These are phyloP conservation scores for Agrochola macilenta DNA, from an alignment of 2,888 invertebrate species.

Conservation along the genomic window DNA sequence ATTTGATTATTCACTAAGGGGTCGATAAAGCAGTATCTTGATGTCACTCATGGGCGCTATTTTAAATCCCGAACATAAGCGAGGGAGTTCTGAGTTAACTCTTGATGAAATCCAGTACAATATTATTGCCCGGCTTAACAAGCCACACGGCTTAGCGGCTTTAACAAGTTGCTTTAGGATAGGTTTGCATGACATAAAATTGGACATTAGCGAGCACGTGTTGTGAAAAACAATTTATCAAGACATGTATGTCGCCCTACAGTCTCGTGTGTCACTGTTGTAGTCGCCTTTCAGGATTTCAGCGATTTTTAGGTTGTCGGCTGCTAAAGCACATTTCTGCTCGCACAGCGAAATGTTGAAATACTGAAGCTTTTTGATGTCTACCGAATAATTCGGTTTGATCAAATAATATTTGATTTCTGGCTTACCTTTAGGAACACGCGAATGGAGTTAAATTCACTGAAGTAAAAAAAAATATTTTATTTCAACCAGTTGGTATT, in stretches of 20 bases:
- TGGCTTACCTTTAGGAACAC: background rate
- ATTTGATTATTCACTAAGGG: too few relatives aligned
- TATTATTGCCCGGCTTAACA: too few relatives aligned
- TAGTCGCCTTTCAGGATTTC: slow-evolving; percentile 50
- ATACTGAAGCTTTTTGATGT: slow-evolving; percentile 26
- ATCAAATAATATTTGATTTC: slow-evolving; percentile 25
- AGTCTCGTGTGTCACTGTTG: slow-evolving; percentile 28
- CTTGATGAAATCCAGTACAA: too few relatives aligned
- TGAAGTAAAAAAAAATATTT: background rate
- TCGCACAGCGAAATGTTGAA: slow-evolving; percentile 11
- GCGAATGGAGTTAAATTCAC: background rate
- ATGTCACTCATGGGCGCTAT: too few relatives aligned
- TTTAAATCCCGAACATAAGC: too few relatives aligned
- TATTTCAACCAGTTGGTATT: background rate
- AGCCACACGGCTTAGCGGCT: too few relatives aligned
- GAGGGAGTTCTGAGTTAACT: too few relatives aligned
- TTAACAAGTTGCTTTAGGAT: too few relatives aligned
- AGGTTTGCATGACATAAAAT: too few relatives aligned
- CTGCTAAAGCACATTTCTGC: slow-evolving; percentile 33
- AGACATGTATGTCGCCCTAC: background rate
- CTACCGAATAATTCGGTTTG: slow-evolving; percentile 26
- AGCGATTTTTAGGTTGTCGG: slow-evolving; percentile 53
- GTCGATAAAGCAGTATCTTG: too few relatives aligned
- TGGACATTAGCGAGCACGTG: too few relatives aligned
- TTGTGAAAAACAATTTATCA: background rate